These are phyloP conservation scores for Augochlora pura DNA, from an alignment of 1,140 invertebrate genomes.

Conservation along the genomic window DNA sequence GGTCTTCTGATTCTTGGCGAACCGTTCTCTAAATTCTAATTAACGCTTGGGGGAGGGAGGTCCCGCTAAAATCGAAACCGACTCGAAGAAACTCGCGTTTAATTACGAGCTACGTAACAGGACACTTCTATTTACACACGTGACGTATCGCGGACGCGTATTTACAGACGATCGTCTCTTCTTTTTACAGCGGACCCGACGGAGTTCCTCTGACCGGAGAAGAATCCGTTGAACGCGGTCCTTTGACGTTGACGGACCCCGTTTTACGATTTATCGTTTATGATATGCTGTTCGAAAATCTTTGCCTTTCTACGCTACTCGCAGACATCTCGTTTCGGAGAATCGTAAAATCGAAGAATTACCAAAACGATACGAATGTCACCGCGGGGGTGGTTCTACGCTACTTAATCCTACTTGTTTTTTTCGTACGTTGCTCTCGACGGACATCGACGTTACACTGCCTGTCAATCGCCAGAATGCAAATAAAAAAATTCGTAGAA, in stretches of 20 bases:
- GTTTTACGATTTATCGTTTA: neutral
- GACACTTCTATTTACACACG: slow-evolving; percentile 46
- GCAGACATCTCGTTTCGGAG: neutral
- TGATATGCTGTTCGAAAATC: neutral
- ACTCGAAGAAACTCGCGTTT: neutral
- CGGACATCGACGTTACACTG: too few relatives aligned
- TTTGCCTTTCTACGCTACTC: neutral
- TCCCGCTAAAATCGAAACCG: neutral
- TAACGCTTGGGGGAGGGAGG: neutral
- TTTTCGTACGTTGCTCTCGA: neutral
- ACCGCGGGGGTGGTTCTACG: neutral
- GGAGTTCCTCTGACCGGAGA: too few relatives aligned
- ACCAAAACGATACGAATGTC: neutral
- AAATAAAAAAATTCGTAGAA: too few relatives aligned
- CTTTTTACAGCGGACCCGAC: neutral
- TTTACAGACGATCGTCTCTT: slow-evolving; percentile 25
- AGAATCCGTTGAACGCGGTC: too few relatives aligned
- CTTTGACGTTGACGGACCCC: too few relatives aligned
- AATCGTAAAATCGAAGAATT: neutral
- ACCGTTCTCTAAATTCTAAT: neutral
- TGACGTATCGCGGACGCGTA: slow-evolving; percentile 19
- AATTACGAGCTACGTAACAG: slow-evolving; percentile 19
- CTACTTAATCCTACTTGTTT: neutral
- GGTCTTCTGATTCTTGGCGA: slow-evolving; percentile 58
- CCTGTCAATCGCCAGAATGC: too few relatives aligned